Conservation (phyloP, 2,888 invertebrate species). For the Drosophila glabriapex region DNA sequence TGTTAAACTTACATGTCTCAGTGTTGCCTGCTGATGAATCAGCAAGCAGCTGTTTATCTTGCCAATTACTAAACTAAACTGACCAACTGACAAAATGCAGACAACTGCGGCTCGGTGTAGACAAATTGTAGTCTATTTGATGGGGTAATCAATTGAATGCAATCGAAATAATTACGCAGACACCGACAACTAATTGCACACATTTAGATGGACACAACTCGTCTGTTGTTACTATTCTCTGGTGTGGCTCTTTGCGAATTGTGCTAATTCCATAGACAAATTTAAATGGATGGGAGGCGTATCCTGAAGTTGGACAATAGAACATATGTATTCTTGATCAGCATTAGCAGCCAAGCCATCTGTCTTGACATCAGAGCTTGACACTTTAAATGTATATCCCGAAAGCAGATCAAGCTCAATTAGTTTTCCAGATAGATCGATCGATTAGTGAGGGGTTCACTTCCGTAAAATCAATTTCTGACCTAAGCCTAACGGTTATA, state of each 20-base stretch:
- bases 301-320: background rate
- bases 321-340: background rate
- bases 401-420: background rate
- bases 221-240: conserved; percentile 8
- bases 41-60: background rate
- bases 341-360: background rate
- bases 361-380: no score
- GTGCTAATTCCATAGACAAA: background rate
- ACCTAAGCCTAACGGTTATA: background rate
- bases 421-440: background rate
- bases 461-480: background rate
- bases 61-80: conserved; percentile 7
- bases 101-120: background rate
- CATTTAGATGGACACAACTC: conserved; percentile 45
- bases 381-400: no score
- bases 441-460: background rate
- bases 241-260: conserved; percentile 27
- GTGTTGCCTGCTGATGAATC: background rate
- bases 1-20: background rate
- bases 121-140: conserved; percentile 32
- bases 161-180: conserved; percentile 50
- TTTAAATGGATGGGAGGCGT: background rate
- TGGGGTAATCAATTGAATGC: conserved; percentile 46
- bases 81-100: conserved; percentile 1
- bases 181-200: conserved; percentile 53